Evolutionary conservation across 2,797 vertebrate species (phyloP).

Genomic region (Melopsittacus undulatus): DNA sequence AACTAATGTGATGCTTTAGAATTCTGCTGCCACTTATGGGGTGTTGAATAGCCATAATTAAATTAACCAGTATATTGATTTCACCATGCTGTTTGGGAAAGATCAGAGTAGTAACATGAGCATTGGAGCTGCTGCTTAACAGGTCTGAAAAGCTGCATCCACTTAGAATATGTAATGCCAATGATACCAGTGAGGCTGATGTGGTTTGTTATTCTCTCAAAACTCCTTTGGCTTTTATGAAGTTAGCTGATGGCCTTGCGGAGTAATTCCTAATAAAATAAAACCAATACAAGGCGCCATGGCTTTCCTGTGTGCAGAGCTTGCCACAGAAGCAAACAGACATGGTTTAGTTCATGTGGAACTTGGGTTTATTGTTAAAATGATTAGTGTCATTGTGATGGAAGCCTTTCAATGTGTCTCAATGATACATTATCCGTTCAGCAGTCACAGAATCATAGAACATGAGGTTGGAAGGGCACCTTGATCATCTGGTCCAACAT

Average conservation of each 20-base stretch:
- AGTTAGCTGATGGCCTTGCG: not conserved
- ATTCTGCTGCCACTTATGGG: slow-evolving; percentile 18
- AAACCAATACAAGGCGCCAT: not conserved
- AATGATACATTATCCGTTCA: not conserved
- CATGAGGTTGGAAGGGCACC: not conserved
- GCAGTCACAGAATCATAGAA: not conserved
- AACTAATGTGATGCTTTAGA: slow-evolving; percentile 62
- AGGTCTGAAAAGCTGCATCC: not conserved
- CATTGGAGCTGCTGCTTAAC: not conserved
- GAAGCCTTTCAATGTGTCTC: not conserved
- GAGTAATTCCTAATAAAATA: not conserved
- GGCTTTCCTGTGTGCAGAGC: not conserved
- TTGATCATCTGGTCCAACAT: not conserved
- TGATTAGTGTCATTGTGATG: rapidly evolving
- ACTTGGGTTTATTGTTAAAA: not conserved
- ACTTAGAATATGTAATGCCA: rapidly evolving
- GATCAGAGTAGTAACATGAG: not conserved
- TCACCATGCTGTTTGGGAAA: slow-evolving; percentile 6
- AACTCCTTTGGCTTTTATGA: not conserved
- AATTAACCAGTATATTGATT: slow-evolving; percentile 59
- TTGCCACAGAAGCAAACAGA: rapidly evolving
- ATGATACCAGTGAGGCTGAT: not conserved
- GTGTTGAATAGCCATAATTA: slow-evolving; percentile 59
- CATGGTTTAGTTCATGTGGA: not conserved
- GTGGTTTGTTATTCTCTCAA: not conserved